Base-by-base conservation (phyloP, 30 jellyfish, hydroid and myxozoan species). In the Hydractinia echinata region DNA sequence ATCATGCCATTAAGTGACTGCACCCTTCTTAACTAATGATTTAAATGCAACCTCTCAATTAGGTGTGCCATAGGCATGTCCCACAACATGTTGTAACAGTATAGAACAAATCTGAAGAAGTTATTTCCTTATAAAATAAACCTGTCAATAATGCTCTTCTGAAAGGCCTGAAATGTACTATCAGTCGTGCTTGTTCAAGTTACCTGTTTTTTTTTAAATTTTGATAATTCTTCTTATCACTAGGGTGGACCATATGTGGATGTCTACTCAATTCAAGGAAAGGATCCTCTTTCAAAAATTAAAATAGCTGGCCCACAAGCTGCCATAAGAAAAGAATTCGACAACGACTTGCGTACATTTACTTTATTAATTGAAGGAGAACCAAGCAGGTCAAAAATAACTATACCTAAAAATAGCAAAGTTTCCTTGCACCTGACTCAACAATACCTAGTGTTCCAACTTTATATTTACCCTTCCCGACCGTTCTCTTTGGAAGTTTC, bases 231-330 rank as follows among this genome's bases (percentile, higher is more conserved):
- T 4, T 10, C 51, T 85, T 19, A 8, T 53, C 79, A 70, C 14
- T 48, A 92, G 98, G 98, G 98, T 67, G 98, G 98, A 8, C 21
- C 86, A 16, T 84, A 74, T 48, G 67, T 92, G 61, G 98, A 92
- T 4, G 81, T 92, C 54, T 84, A 86, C 52, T 76, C 95, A 49
- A 82, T 87, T 72, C 95, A 83, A 39, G 96, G 95, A 9, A 86
- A 86, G 69, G 96, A 92, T 54, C 79, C 95, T 15, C 51, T 58
- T 5, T 82, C 98, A 83, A 86, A 83, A 81, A 78, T 88, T 69
- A 83, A 87, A 80, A 15, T 84, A 10, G 56, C 62, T 15, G 95
- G 95, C 44, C 94, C 83, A 55, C 78, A 61, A 76, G 52, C 71
- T 89, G 87, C 48, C 81, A 90, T 67, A 2, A 82, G 74, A 48